phyloP scores from a whole-genome alignment of 2,113 vertebrate species.

The Taurulus bubalis region DNA sequence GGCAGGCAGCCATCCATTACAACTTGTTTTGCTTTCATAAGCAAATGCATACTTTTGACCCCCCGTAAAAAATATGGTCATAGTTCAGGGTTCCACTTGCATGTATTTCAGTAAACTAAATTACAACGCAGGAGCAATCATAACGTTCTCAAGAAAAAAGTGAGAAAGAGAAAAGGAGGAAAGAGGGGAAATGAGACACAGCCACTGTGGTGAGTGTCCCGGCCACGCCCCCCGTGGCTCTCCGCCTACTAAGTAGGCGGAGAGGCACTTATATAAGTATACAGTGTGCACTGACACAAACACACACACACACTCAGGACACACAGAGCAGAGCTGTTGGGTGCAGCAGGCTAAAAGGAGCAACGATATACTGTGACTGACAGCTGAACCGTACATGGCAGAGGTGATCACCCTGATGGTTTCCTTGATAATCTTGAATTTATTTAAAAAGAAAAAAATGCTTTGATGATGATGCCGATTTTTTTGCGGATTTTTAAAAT shows the following conservation, averaged over 20 bases:
- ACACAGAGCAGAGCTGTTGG: constrained; percentile 20
- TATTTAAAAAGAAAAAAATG: not conserved
- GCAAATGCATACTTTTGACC: no score
- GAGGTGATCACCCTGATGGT: constrained; percentile 73
- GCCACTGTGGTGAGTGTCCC: not conserved
- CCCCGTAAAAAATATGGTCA: not conserved
- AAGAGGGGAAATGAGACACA: constrained; percentile 17
- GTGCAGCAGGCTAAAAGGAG: constrained; percentile 15
- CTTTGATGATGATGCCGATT: not conserved
- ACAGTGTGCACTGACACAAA: constrained; percentile 24
- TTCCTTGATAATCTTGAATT: not conserved
- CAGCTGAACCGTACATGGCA: constrained; percentile 80
- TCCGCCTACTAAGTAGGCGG: constrained; percentile 11
- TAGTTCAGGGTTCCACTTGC: not conserved
- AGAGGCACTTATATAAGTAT: not conserved
- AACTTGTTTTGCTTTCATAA: not conserved
- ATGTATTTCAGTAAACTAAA: not conserved
- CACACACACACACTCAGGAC: constrained; percentile 39
- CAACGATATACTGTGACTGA: not conserved
- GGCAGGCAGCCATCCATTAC: not conserved
- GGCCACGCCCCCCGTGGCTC: constrained; percentile 36
- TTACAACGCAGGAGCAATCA: not conserved
- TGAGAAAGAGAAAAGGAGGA: constrained; percentile 19
- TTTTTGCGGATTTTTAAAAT: not conserved
- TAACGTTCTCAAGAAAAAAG: not conserved